These are phyloP conservation scores for Aleiodes sp. DNA, from an alignment of 1,140 invertebrate species.

Conservation along the genomic window DNA sequence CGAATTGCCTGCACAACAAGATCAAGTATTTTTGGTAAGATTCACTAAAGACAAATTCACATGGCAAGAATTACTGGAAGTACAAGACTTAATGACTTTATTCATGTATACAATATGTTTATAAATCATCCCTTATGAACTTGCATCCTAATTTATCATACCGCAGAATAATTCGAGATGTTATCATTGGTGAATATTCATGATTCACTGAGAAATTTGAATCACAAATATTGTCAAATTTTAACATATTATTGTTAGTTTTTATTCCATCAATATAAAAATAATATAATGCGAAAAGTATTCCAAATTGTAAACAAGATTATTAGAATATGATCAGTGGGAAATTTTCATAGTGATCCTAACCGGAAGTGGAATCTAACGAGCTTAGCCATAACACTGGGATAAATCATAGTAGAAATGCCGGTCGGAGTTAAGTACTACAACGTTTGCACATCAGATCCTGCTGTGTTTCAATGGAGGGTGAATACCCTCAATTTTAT, in stretches of 20 bases:
- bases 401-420: conserved; percentile 36
- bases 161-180: not conserved
- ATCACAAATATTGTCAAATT: no score
- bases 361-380: conserved; percentile 24
- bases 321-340: not conserved
- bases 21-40: no score
- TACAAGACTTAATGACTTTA: not conserved
- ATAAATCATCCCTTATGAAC: not conserved
- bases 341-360: not conserved
- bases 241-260: no score
- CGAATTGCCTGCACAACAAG: not conserved
- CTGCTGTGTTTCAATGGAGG: conserved; percentile 45
- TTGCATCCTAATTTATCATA: not conserved
- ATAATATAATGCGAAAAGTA: no score
- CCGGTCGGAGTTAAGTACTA: conserved; percentile 46
- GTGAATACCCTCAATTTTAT: not conserved
- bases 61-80: no score
- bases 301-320: no score
- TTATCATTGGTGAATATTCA: not conserved
- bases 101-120: not conserved
- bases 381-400: conserved; percentile 25
- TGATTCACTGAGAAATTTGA: no score
- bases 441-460: conserved; percentile 52
- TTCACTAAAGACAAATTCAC: not conserved
- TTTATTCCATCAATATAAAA: no score